phyloP scores from a whole-genome alignment of 92 coral and sea anemone species.

The Plumapathes pennacea region DNA sequence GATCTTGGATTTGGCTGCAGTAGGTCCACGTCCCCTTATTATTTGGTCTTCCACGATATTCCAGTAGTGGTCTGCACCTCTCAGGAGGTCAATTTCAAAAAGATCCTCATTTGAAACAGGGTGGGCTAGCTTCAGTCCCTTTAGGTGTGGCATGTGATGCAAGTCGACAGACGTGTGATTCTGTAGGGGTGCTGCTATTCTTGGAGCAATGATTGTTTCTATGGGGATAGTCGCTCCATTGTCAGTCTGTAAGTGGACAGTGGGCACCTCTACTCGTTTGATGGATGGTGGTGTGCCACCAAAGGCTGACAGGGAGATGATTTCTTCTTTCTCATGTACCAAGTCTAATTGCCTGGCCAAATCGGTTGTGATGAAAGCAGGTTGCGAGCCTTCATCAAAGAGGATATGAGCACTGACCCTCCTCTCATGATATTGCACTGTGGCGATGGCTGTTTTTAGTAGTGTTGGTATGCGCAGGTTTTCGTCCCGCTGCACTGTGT shows the following conservation, averaged over 20 bases:
- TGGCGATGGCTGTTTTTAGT: conserved; percentile 27
- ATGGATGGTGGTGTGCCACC: conserved; percentile 21
- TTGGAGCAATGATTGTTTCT: conserved; percentile 24
- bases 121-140: conserved; percentile 45
- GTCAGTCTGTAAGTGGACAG: conserved; percentile 9
- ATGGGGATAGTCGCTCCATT: conserved; percentile 24
- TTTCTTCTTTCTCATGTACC: not conserved
- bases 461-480: no score
- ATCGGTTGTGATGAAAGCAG: conserved; percentile 34
- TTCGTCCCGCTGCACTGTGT: no score
- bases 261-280: conserved; percentile 25
- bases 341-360: conserved; percentile 35
- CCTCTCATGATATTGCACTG: not conserved
- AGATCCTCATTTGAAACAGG: conserved; percentile 44
- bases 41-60: conserved; percentile 44
- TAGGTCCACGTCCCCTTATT: conserved; percentile 41
- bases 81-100: conserved; percentile 41
- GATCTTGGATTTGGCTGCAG: conserved; percentile 44
- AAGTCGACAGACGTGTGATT: conserved; percentile 13
- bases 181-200: conserved; percentile 42
- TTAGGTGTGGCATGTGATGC: conserved; percentile 27
- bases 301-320: conserved; percentile 32
- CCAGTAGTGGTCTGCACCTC: conserved; percentile 65
- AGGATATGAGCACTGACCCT: conserved; percentile 29
- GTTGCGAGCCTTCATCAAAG: conserved; percentile 48